Percentiles rank a stretch among this genome's conserved stretches.
Conservation (phyloP, 64 coral and sea anemone genomes). For the Astreopora myriophthalma region DNA sequence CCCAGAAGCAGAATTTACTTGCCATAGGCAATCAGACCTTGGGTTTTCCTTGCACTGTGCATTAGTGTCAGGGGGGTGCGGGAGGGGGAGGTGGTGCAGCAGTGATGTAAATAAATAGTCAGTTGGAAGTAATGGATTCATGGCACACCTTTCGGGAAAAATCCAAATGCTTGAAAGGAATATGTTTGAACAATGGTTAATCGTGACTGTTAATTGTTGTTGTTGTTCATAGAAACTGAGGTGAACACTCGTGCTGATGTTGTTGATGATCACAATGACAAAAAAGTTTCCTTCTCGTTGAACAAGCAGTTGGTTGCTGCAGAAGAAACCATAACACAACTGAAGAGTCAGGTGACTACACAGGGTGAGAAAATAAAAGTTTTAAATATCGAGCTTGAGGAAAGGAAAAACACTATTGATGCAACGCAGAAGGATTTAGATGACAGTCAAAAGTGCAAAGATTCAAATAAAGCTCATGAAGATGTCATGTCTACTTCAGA, state of each 20-base stretch:
- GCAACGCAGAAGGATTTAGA: not conserved
- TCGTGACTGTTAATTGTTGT: too few species aligned
- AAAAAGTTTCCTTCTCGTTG: not conserved
- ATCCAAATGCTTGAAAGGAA: too few species aligned
- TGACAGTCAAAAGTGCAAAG: not conserved
- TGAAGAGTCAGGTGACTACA: not conserved
- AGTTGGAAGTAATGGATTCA: too few species aligned
- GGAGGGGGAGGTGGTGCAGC: too few species aligned
- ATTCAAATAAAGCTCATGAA: not conserved
- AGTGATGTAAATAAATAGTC: too few species aligned
- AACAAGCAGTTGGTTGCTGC: constrained; percentile 29
- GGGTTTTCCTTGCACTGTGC: too few species aligned
- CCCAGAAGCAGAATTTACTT: too few species aligned
- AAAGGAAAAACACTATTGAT: not conserved
- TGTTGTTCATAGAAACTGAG: not conserved
- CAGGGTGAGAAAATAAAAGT: not conserved
- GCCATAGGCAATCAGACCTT: too few species aligned
- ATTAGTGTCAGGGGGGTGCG: too few species aligned
- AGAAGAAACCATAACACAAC: constrained; percentile 10
- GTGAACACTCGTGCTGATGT: not conserved
- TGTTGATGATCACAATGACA: not conserved
- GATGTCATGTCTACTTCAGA: constrained; percentile 1
- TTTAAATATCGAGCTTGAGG: not conserved
- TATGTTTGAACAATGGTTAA: too few species aligned
- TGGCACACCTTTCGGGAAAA: too few species aligned